Conservation (phyloP, 1,140 invertebrate species). For the Apis mellifera region Amel_HAv3.1 CM009932.2:13211501-13212000, state of each 20-base stretch:
- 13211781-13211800: slow-evolving; percentile 50
- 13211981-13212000: slow-evolving; percentile 49
- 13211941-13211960: slow-evolving; percentile 52
- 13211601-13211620: not conserved
- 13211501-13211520: slow-evolving; percentile 47
- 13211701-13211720: not conserved
- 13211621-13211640: not conserved
- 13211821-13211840: slow-evolving; percentile 2
- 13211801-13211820: slow-evolving; percentile 25
- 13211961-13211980: slow-evolving; percentile 54
- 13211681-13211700: not conserved
- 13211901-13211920: slow-evolving; percentile 44
- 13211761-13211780: slow-evolving; percentile 51
- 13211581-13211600: not conserved
- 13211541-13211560: not conserved
- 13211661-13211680: slow-evolving; percentile 8
- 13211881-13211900: slow-evolving; percentile 54
- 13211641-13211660: too few species aligned
- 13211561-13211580: not conserved
- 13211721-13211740: not conserved
- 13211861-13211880: not conserved
- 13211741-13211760: slow-evolving; percentile 40
- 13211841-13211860: slow-evolving; percentile 47
- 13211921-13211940: slow-evolving; percentile 61
- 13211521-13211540: not conserved